Percentiles rank a stretch among this genome's conserved stretches.
These are phyloP conservation scores for Amblyornis subalaris DNA, from an alignment of 2,113 vertebrate genomes.

Conservation along the genomic window DNA sequence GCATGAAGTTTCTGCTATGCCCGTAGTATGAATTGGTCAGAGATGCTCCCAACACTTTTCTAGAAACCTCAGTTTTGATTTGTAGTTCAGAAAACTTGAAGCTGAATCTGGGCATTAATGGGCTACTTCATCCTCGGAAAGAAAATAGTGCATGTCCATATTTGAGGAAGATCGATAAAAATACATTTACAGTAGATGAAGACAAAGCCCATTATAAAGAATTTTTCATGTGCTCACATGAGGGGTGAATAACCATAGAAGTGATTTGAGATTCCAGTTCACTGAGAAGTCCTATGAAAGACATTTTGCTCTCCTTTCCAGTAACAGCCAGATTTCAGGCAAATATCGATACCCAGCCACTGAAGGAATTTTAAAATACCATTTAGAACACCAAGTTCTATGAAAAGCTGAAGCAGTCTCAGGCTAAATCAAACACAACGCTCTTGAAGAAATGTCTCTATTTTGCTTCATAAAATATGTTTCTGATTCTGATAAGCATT, in stretches of 20 bases:
- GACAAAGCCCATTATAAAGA: background rate
- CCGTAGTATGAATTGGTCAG: background rate
- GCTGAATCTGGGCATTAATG: background rate
- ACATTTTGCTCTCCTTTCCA: background rate
- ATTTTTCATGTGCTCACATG: background rate
- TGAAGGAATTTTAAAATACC: background rate
- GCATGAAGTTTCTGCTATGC: background rate
- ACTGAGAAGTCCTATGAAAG: background rate
- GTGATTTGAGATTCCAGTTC: background rate
- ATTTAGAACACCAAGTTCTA: background rate
- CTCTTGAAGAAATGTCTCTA: background rate
- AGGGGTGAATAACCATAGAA: background rate
- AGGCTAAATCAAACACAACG: background rate
- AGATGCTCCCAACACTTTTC: background rate
- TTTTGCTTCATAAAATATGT: background rate
- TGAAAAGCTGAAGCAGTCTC: background rate
- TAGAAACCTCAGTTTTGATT: background rate
- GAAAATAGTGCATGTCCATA: accelerated
- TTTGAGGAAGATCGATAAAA: background rate
- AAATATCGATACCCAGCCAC: background rate
- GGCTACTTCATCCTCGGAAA: background rate
- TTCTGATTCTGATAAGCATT: background rate
- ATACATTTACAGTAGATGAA: background rate
- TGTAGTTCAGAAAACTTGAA: background rate
- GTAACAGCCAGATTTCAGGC: background rate